Base-by-base conservation (phyloP, 2,888 invertebrate genomes). In the Pyrochroa serraticornis region DNA sequence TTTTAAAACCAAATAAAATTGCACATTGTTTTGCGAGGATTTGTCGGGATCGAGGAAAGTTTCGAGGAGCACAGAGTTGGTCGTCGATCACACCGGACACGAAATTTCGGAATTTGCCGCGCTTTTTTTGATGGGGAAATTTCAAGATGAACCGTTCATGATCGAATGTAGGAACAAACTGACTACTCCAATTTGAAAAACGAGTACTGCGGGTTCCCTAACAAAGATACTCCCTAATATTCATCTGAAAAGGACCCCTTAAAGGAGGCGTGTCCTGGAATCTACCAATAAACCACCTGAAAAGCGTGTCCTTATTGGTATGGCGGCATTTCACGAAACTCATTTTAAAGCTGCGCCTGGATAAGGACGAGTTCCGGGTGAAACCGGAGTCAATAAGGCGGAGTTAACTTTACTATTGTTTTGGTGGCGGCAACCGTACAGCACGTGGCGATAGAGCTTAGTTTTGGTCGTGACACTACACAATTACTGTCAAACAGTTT, bases 221-320 rank as follows among this genome's bases (percentile, higher is more conserved):
- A 69, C 71, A 69, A 73, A 79, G 78, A 78, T 78, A 79, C 78
- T 77, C 79, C 79, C 79, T 79, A 78, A 78, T 79, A 77, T 77
- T 76, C 74, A 48, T 57, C 58, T 73, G 69, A 72, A 77, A 77
- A 75, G 75, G 71, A 69, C 70, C 75, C 74, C 73, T 76, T 72
- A 72, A 67, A 65, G 51, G 54, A 65, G 78, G 77, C 76, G 81
- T 80, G 77, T 79, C 81, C 80, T 79, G 79, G 80, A 81, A 82
- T 82, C 82, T 81, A 83, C 86, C 85, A 85, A 85, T 85, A 83
- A 81, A 82, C 80, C 80, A 80, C 80, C 81, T 81, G 82, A 82
- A 82, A 81, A 80, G 81, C 81, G 81, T 80, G 81, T 82, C 81
- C 82, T 82, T 79, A 84, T 84, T 84, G 84, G 84, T 81, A 59